Evolutionary conservation across 2,113 vertebrate species (phyloP).

Genomic region (Puma concolor): DNA sequence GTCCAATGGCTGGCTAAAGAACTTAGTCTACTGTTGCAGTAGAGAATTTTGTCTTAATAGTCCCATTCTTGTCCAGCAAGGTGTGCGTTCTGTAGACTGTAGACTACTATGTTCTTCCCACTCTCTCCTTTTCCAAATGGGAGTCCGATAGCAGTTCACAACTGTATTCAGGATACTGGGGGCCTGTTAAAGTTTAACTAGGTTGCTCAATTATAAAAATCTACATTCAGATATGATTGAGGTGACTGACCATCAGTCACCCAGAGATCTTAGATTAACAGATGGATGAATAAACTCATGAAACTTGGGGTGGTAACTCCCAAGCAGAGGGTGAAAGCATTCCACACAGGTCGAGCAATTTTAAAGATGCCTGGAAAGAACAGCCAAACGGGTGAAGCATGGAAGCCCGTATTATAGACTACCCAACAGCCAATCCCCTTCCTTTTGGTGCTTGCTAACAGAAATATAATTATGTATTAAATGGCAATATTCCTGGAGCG

Average conservation of each 20-base stretch:
- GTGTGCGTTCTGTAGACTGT: not conserved
- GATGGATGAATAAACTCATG: not conserved
- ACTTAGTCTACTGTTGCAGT: not conserved
- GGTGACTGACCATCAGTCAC: not conserved
- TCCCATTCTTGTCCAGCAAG: not conserved
- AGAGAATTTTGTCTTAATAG: not conserved
- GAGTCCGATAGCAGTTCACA: not conserved
- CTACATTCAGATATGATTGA: not conserved
- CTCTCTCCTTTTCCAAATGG: not conserved
- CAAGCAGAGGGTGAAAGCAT: not conserved
- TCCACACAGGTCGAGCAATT: not conserved
- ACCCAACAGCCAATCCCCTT: not conserved
- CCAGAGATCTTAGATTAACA: not conserved
- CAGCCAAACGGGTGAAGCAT: not conserved
- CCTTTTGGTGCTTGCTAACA: not conserved
- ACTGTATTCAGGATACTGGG: not conserved
- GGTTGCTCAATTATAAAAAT: not conserved
- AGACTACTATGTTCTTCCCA: not conserved
- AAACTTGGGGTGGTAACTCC: not conserved
- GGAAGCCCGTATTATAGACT: not conserved
- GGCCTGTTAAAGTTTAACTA: not conserved
- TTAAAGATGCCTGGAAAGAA: not conserved
- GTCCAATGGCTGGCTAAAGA: not conserved
- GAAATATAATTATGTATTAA: slow-evolving; percentile 10
- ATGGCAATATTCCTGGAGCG: not conserved